Evolutionary conservation across 2,888 invertebrate genomes (phyloP), one percentile per base, ranked within the genome.

Genomic region (Eurytoma californica): DNA sequence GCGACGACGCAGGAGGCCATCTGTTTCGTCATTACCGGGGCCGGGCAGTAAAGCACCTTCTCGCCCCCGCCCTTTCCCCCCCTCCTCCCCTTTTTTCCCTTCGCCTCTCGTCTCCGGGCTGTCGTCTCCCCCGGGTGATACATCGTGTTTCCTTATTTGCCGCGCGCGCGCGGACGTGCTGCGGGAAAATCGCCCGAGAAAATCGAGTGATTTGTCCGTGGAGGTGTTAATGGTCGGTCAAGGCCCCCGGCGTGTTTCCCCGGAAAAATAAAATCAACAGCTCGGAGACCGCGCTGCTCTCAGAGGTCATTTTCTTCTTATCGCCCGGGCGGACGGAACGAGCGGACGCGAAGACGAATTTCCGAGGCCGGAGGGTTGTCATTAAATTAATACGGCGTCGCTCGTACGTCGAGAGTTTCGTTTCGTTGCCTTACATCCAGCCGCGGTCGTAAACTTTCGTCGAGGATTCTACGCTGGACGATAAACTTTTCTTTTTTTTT

Each of bases 61-160:
- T 68, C 73, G 66, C 81, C 80, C 78, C 77, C 77, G 69, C 72
- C 68, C 87, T 86, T 80, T 80, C 77, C 83, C 82, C 78, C 69
- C 57, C 86, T 82, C 82, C 68, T 69, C 63, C 14, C 72, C 55
- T 58, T 77, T 72, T 79, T 30, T 77, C 77, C 53, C 51, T 53
- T 39, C 53, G 3, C 13, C n/a, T 12, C 72, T 81, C 79, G 70
- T 81, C 82, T 75, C 77, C 80, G 76, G 67, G 72, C 83, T 85
- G 86, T 87, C 87, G 85, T 86, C 85, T 89, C 89, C 90, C 89
- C 83, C 87, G 89, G 89, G 90, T 89, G 88, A 89, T 90, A 89
- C 90, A 90, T 90, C 87, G 89, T 87, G 87, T 89, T 89, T 89
- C 88, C 89, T 90, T 89, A 89, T 90, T 89, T 90, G 89, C 85